Percentiles rank a stretch among this genome's conserved stretches.
Evolutionary conservation across 1,140 invertebrate genomes (phyloP).

Genomic region (Philaenus spumarius): DNA sequence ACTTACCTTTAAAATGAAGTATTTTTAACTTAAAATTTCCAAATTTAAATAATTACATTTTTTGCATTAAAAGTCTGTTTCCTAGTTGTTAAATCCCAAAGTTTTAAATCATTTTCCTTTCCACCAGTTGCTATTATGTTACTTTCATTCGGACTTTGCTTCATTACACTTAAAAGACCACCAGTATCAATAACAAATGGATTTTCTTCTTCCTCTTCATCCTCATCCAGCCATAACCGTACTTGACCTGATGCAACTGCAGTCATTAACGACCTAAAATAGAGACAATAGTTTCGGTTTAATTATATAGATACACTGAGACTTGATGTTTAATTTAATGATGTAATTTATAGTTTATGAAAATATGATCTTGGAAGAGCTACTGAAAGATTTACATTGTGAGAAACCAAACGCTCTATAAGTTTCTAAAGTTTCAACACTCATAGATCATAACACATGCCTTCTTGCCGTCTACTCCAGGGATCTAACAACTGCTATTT

Average conservation of each 20-base stretch:
- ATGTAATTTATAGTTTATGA: too few species aligned
- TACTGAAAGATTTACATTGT: too few species aligned
- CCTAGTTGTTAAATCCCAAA: conserved; percentile 57
- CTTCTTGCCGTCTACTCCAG: too few species aligned
- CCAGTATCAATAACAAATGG: conserved; percentile 38
- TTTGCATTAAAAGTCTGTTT: conserved; percentile 54
- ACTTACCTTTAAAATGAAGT: too few species aligned
- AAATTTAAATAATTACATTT: conserved; percentile 50
- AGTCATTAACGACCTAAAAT: conserved; percentile 44
- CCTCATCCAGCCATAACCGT: conserved; percentile 43
- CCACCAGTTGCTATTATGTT: conserved; percentile 61
- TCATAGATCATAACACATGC: too few species aligned
- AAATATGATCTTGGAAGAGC: too few species aligned
- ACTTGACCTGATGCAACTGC: conserved; percentile 50
- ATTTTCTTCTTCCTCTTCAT: conserved; percentile 33
- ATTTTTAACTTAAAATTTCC: neutral
- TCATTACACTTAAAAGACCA: conserved; percentile 45
- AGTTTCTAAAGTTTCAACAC: too few species aligned
- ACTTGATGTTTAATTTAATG: too few species aligned
- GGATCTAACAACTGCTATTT: too few species aligned
- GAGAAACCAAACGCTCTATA: too few species aligned
- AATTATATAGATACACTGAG: too few species aligned
- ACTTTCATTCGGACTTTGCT: conserved; percentile 39
- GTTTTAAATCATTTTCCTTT: conserved; percentile 63
- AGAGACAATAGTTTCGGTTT: too few species aligned